These are phyloP conservation scores for Orientallactaga bullata DNA, from an alignment of 2,113 vertebrate genomes.

Conservation along the genomic window DNA sequence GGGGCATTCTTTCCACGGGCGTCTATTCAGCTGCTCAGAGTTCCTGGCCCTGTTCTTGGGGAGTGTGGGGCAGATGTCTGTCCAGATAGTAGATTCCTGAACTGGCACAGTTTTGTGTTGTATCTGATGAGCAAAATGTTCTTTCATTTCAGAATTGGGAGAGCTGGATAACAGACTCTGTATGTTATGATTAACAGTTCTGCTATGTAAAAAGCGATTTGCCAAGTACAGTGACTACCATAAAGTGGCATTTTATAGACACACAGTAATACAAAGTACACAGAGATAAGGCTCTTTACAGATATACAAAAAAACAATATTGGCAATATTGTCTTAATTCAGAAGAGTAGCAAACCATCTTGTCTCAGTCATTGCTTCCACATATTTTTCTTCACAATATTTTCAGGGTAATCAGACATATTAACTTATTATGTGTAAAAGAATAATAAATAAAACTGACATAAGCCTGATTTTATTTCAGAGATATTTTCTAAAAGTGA, in stretches of 20 bases:
- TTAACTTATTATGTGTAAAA: conserved; percentile 21
- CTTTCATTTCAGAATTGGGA: neutral
- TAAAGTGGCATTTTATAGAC: conserved; percentile 51
- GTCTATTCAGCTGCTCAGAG: conserved; percentile 61
- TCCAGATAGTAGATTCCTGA: conserved; percentile 55
- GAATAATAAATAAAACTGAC: conserved; percentile 39
- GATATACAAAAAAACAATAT: conserved; percentile 11
- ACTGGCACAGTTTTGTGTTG: neutral
- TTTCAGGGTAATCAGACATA: conserved; percentile 47
- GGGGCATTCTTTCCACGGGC: conserved; percentile 41
- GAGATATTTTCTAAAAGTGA: conserved; percentile 26
- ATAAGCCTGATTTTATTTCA: conserved; percentile 49
- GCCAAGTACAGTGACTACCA: neutral
- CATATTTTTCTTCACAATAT: conserved; percentile 41
- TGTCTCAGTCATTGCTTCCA: conserved; percentile 46
- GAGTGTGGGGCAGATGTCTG: conserved; percentile 68
- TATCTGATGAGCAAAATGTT: neutral
- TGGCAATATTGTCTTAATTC: conserved; percentile 51
- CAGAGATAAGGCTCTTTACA: conserved; percentile 47
- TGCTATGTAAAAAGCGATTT: neutral
- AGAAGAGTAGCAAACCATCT: conserved; percentile 57
- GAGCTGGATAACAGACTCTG: neutral
- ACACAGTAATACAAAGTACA: conserved; percentile 6
- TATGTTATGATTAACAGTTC: neutral
- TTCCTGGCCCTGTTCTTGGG: conserved; percentile 56